Conservation (phyloP, 2,113 vertebrate genomes). For the Mormyrus lacerda region DNA sequence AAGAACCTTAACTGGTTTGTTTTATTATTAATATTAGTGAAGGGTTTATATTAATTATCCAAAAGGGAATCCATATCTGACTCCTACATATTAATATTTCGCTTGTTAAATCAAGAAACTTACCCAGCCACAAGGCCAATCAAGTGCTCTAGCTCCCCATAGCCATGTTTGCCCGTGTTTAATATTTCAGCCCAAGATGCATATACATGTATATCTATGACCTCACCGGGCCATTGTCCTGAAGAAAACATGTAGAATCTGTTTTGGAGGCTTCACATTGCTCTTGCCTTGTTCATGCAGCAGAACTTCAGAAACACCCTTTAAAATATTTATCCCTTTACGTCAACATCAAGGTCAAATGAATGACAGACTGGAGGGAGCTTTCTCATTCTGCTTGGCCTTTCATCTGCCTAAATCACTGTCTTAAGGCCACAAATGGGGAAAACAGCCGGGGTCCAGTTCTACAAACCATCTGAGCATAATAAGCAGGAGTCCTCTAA, state of each 20-base stretch:
- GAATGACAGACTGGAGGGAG: slow-evolving; percentile 49
- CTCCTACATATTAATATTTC: slow-evolving; percentile 13
- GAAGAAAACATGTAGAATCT: slow-evolving; percentile 25
- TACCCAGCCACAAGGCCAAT: slow-evolving; percentile 8
- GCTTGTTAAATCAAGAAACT: background rate
- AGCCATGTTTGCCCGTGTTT: background rate
- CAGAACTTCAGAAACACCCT: slow-evolving; percentile 25
- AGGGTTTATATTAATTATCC: slow-evolving; percentile 44
- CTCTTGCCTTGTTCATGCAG: background rate
- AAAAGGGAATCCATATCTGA: slow-evolving; percentile 37
- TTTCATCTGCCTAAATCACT: slow-evolving; percentile 58
- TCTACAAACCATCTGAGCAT: slow-evolving; percentile 63
- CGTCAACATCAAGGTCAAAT: slow-evolving; percentile 56
- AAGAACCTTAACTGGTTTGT: slow-evolving; percentile 29
- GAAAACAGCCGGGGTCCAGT: slow-evolving; percentile 62
- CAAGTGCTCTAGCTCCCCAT: background rate
- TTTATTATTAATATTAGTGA: slow-evolving; percentile 49
- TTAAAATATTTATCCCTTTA: slow-evolving; percentile 33
- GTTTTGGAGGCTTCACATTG: slow-evolving; percentile 22
- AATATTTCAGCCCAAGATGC: slow-evolving; percentile 29
- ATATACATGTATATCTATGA: slow-evolving; percentile 43
- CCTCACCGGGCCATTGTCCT: slow-evolving; percentile 40
- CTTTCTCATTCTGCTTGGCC: slow-evolving; percentile 50
- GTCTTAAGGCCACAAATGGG: slow-evolving; percentile 61
- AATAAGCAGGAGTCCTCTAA: slow-evolving; percentile 63